A percentile compares a stretch with the other conserved stretches of the same genome.
phyloP scores from a whole-genome alignment of 2,113 vertebrate species.

The Callospermophilus lateralis region DNA sequence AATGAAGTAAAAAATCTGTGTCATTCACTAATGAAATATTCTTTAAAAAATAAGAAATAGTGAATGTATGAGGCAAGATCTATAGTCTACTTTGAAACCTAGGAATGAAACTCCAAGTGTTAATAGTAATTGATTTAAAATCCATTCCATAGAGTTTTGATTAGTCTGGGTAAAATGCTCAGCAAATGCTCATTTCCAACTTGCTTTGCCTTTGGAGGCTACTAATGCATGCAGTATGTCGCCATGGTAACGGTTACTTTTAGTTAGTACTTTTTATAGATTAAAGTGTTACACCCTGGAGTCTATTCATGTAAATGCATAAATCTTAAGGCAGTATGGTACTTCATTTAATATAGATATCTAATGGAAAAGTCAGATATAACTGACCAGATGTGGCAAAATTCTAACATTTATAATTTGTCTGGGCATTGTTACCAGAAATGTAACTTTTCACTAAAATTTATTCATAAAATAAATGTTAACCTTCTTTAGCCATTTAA shows the following conservation, averaged over 20 bases:
- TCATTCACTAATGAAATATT: neutral
- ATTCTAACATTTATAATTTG: neutral
- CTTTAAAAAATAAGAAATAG: neutral
- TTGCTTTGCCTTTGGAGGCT: conserved; percentile 38
- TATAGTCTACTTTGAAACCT: neutral
- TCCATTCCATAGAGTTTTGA: neutral
- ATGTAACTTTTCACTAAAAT: neutral
- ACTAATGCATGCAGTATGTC: conserved; percentile 71
- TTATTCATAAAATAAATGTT: neutral
- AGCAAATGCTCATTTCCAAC: conserved; percentile 56
- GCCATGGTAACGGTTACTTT: conserved; percentile 84
- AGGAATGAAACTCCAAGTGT: neutral
- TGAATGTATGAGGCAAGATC: neutral
- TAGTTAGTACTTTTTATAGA: conserved; percentile 80
- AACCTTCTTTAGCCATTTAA: neutral
- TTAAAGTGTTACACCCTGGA: conserved; percentile 70
- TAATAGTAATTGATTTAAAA: neutral
- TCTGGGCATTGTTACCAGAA: neutral
- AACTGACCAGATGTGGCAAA: neutral
- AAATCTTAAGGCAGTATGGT: conserved; percentile 61
- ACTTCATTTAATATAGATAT: conserved; percentile 38
- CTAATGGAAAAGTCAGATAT: neutral
- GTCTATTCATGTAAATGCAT: conserved; percentile 80
- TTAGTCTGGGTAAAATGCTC: neutral
- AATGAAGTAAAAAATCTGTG: neutral